A percentile compares a stretch with the other conserved stretches of the same genome.
Conservation (phyloP, 2,797 vertebrate genomes). For the Enteromius radiatus region DNA sequence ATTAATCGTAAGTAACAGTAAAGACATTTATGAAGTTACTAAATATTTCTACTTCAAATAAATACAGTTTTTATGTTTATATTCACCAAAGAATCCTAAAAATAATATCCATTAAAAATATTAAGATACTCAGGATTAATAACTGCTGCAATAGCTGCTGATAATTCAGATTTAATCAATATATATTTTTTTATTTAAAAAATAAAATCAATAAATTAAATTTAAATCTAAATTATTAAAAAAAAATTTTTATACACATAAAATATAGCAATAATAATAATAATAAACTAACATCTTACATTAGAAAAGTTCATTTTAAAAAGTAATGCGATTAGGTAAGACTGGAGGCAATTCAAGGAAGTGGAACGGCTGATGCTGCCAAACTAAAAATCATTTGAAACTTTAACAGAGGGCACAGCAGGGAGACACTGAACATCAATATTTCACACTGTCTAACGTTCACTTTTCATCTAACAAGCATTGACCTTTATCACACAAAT, state of each 20-base stretch:
- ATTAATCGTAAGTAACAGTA: background rate
- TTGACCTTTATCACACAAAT: background rate
- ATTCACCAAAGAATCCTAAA: background rate
- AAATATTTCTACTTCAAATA: background rate
- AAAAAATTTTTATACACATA: background rate
- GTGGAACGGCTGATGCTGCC: background rate
- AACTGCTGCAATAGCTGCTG: background rate
- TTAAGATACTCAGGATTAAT: background rate
- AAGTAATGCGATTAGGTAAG: background rate
- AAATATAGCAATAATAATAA: background rate
- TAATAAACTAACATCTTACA: background rate
- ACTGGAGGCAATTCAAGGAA: conserved; percentile 8
- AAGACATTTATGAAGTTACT: background rate
- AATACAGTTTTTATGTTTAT: background rate
- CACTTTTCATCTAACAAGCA: conserved; percentile 21
- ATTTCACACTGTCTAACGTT: conserved; percentile 33
- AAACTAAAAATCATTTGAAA: conserved; percentile 24
- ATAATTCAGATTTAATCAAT: background rate
- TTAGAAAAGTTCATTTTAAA: background rate
- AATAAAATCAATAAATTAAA: too few species aligned
- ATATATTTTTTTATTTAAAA: background rate
- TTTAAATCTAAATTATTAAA: too few species aligned
- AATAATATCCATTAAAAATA: background rate
- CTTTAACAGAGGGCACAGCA: conserved; percentile 25
- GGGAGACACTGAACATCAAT: conserved; percentile 30